Conservation (phyloP, 1,140 invertebrate species). For the Drosophila prosaltans region DNA sequence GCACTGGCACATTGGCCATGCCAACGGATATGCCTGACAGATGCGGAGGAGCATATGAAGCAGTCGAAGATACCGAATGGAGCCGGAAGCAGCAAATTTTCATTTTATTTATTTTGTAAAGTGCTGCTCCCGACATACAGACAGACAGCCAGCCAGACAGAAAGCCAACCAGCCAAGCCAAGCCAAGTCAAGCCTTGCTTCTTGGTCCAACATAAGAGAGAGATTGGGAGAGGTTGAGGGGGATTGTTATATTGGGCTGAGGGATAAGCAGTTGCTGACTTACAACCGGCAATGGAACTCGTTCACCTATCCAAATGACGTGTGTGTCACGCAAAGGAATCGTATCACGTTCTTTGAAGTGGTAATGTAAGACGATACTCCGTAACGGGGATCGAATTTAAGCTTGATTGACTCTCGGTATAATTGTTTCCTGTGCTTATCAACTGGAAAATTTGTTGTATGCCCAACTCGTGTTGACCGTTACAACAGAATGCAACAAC, state of each 20-base stretch:
- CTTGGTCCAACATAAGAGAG: not conserved
- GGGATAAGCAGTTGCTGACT: not conserved
- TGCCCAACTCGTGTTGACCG: no score
- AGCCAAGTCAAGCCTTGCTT: not conserved
- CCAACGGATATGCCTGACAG: conserved; percentile 59
- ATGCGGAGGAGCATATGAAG: conserved; percentile 36
- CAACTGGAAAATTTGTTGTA: no score
- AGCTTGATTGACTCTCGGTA: not conserved
- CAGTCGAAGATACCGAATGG: not conserved
- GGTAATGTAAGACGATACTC: not conserved
- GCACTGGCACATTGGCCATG: conserved; percentile 61
- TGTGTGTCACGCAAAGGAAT: not conserved
- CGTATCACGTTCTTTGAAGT: not conserved
- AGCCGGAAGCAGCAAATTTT: conserved; percentile 79
- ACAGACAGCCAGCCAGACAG: not conserved
- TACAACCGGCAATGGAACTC: no score
- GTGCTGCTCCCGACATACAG: conserved; percentile 46
- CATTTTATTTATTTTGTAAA: conserved; percentile 80
- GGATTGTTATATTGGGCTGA: not conserved
- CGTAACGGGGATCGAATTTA: not conserved
- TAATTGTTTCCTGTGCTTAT: conserved; percentile 6
- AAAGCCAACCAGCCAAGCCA: not conserved
- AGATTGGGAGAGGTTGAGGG: not conserved
- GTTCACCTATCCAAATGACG: no score
- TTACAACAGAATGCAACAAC: no score